These are phyloP conservation scores for Dicranocentrus wangi DNA, from an alignment of 2,888 invertebrate species.

Conservation along the genomic window DNA sequence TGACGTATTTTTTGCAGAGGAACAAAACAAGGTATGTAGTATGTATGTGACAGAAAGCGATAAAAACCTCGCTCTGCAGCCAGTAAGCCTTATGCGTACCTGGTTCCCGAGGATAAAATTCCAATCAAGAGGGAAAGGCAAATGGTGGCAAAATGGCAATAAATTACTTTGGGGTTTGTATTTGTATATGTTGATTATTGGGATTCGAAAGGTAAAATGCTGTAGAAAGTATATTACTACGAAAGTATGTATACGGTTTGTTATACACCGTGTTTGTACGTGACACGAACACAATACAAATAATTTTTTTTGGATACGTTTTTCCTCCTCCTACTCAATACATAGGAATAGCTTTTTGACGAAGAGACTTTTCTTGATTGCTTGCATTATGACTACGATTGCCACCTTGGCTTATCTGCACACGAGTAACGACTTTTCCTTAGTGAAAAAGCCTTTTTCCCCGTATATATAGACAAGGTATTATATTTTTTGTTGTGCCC, in stretches of 20 bases:
- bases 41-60: constrained; percentile 28
- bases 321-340: not conserved
- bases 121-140: constrained; percentile 14
- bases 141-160: constrained; percentile 27
- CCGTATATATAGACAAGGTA: too few species aligned
- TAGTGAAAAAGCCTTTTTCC: too few species aligned
- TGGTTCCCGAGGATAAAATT: constrained; percentile 15
- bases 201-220: not conserved
- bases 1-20: not conserved
- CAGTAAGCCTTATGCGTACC: not conserved
- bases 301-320: not conserved
- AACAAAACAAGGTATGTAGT: not conserved
- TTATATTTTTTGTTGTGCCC: too few species aligned
- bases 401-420: constrained; percentile 12
- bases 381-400: constrained; percentile 4
- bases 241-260: too few species aligned
- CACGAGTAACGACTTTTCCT: not conserved
- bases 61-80: constrained; percentile 15
- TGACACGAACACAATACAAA: too few species aligned
- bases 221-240: too few species aligned
- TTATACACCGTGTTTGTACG: too few species aligned
- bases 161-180: constrained; percentile 19
- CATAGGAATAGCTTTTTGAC: not conserved
- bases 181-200: constrained; percentile 15
- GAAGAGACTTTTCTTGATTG: not conserved